Evolutionary conservation across 2,888 invertebrate species (phyloP), one percentile per base, ranked within the genome.

Genomic region (Homarus gammarus): DNA sequence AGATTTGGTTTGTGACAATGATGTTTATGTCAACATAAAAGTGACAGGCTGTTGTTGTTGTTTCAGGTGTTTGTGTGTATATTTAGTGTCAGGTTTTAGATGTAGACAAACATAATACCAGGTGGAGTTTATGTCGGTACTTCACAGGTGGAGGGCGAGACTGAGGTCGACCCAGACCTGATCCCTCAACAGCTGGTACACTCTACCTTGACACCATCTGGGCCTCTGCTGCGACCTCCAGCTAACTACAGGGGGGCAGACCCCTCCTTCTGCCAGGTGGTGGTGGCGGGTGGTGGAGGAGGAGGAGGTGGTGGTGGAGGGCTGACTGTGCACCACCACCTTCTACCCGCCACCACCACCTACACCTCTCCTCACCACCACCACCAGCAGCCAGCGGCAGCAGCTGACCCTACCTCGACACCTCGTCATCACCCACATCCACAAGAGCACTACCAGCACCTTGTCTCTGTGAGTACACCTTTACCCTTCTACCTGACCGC

Each of bases 141-240:
- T 31, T 27, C 33, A 27, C 82, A 87, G 87, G 87, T 82, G 49
- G 87, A 87, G 82, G 73, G 87, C 64, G 87, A 87, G 82, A 75
- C 44, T 3, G 87, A 87, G 22, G 87, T 64, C 27, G 87, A 87
- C 33, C 87, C 87, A 10, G 87, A 87, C 75, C 75, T 87, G 33
- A 87, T 87, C 61, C 75, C 87, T 10, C 82, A 82, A 44, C 56
- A 56, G n/a, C 61, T 87, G 64, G 64, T 61, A n/a, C 82, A 79
- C 56, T 49, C 87, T 12, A 64, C 79, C 70, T 81, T 87, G 72
- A 72, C 87, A 15, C 87, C 87, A n/a, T 81, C 87, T 8, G 87
- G 87, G 22, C 87, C 87, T 1, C 81, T 87, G 31, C 79, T 87
- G 56, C 73, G 70, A 31, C 87, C 87, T 12, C 87, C 87, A 0